phyloP scores from a whole-genome alignment of 2,797 vertebrate species.

The Sebastolobus altivelis region DNA sequence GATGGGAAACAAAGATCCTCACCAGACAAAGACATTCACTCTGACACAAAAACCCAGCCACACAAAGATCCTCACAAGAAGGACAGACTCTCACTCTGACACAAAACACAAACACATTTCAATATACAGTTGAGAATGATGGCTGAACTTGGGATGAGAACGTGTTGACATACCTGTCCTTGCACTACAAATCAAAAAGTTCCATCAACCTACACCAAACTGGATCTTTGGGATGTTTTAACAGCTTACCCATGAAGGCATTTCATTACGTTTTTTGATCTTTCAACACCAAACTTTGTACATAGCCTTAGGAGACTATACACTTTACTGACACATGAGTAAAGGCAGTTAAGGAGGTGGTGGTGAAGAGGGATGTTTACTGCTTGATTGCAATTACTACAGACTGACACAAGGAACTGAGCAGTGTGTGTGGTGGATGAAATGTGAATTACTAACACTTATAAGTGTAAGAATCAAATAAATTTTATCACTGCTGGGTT shows the following conservation, averaged over 20 bases:
- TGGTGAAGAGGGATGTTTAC: not conserved
- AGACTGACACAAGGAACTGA: not conserved
- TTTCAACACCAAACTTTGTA: not conserved
- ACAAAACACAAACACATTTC: too few relatives aligned
- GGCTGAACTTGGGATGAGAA: too few relatives aligned
- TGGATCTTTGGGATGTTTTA: not conserved
- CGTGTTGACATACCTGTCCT: too few relatives aligned
- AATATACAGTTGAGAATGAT: too few relatives aligned
- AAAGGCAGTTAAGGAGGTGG: not conserved
- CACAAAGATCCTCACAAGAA: too few relatives aligned
- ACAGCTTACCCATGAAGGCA: not conserved
- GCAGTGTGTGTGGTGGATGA: not conserved
- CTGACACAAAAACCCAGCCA: too few relatives aligned
- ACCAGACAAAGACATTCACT: too few relatives aligned
- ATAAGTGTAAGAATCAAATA: not conserved
- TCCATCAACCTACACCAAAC: not conserved
- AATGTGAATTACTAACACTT: not conserved
- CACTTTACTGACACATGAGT: not conserved
- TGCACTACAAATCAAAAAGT: too few relatives aligned
- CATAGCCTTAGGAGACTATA: conserved; percentile 1
- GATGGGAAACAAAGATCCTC: too few relatives aligned
- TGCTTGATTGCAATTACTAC: conserved; percentile 1
- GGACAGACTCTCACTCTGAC: too few relatives aligned
- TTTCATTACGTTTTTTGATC: conserved; percentile 6
- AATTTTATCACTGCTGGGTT: not conserved